These are phyloP conservation scores for Bothrops alternatus DNA, from an alignment of 2,797 vertebrate species.

Conservation along the genomic window DNA sequence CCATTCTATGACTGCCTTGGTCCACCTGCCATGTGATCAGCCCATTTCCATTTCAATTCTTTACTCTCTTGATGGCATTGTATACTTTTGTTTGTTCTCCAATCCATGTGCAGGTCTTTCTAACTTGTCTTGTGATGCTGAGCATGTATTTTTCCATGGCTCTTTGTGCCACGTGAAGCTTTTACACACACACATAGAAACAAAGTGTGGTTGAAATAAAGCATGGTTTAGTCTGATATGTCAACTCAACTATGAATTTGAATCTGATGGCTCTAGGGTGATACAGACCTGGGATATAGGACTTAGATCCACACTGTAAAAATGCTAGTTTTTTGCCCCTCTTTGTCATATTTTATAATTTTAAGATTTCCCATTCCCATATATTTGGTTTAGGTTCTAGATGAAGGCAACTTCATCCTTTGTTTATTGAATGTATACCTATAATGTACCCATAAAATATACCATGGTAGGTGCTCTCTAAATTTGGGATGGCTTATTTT, in stretches of 20 bases:
- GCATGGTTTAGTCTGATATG: background rate
- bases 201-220: background rate
- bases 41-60: background rate
- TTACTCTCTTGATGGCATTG: background rate
- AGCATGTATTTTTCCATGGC: background rate
- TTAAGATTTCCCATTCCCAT: background rate
- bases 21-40: background rate
- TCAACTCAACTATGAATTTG: background rate
- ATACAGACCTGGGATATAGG: background rate
- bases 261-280: background rate
- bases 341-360: background rate
- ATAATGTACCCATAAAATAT: background rate
- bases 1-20: background rate
- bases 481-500: background rate
- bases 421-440: background rate
- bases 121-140: background rate
- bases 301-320: background rate
- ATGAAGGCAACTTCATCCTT: background rate
- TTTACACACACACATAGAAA: background rate
- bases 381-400: background rate
- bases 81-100: background rate
- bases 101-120: background rate
- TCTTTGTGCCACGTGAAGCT: background rate
- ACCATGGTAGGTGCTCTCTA: background rate
- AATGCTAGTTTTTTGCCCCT: background rate